Evolutionary conservation across 2,888 invertebrate species (phyloP).

Genomic region (Caenorhabditis sp.): DNA sequence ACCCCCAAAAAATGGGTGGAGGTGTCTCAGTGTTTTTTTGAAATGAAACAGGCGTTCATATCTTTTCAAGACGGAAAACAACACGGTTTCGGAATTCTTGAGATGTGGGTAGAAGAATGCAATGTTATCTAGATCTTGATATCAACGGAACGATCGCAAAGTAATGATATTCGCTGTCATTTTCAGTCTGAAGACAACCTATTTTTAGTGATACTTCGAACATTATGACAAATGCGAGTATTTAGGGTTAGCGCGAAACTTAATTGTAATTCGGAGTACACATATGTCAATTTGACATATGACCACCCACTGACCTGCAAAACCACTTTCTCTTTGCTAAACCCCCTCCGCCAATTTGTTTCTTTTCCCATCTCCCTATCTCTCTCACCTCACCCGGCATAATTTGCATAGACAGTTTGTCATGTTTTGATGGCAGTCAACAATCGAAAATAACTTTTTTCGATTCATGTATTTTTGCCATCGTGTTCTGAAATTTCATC

Average conservation of each 20-base stretch:
- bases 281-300: slow-evolving; percentile 15
- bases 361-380: slow-evolving; percentile 15
- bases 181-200: no score
- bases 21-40: slow-evolving; percentile 14
- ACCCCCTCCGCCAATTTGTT: slow-evolving; percentile 44
- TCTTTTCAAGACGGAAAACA: not conserved
- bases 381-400: not conserved
- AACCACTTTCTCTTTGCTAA: slow-evolving; percentile 30
- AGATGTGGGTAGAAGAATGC: not conserved
- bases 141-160: not conserved
- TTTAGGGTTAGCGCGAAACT: no score
- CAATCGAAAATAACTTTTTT: slow-evolving; percentile 7
- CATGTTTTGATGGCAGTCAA: slow-evolving; percentile 19
- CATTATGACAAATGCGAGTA: no score
- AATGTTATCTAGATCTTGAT: not conserved
- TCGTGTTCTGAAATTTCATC: not conserved
- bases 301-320: slow-evolving; percentile 35
- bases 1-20: slow-evolving; percentile 38
- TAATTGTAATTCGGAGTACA: not conserved
- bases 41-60: slow-evolving; percentile 36
- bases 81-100: not conserved
- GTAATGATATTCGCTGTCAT: not conserved
- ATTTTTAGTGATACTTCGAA: no score
- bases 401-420: slow-evolving; percentile 42
- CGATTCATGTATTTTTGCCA: not conserved